A percentile compares a stretch with the other conserved stretches of the same genome.
Conservation (phyloP, 2,113 vertebrate species). For the Lontra canadensis region DNA sequence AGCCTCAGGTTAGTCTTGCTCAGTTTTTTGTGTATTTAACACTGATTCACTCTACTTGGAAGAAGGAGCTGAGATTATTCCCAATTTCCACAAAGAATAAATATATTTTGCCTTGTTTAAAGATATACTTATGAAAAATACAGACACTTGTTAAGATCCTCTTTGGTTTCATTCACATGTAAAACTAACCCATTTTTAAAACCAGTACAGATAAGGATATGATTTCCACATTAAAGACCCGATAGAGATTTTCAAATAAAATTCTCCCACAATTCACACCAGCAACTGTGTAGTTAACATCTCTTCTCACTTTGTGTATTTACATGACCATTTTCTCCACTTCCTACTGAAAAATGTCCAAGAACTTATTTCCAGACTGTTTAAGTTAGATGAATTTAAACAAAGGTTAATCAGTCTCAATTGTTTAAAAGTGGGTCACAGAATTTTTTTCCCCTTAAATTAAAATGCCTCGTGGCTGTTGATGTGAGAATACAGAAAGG, state of each 20-base stretch:
- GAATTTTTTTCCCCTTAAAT: conserved; percentile 47
- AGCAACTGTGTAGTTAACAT: neutral
- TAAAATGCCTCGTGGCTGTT: conserved; percentile 28
- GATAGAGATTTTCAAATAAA: neutral
- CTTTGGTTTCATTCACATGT: neutral
- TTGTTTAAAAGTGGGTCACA: conserved; percentile 60
- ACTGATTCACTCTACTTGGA: neutral
- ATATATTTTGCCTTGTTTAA: neutral
- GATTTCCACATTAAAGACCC: neutral
- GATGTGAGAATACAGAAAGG: neutral
- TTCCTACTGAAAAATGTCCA: conserved; percentile 17
- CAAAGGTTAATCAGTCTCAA: conserved; percentile 52
- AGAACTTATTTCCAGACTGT: conserved; percentile 26
- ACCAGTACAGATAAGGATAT: neutral
- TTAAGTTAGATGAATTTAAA: conserved; percentile 59
- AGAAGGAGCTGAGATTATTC: neutral
- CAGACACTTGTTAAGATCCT: neutral
- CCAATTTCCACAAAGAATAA: neutral
- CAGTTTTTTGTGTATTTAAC: neutral
- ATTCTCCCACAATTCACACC: neutral
- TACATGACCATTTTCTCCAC: neutral
- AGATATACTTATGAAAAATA: neutral
- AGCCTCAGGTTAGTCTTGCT: neutral
- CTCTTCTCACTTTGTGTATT: neutral
- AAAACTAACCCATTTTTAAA: neutral